Percentiles rank a stretch among this genome's conserved stretches.
Conservation (phyloP, 2,888 invertebrate genomes). For the Cantharis nigra region DNA sequence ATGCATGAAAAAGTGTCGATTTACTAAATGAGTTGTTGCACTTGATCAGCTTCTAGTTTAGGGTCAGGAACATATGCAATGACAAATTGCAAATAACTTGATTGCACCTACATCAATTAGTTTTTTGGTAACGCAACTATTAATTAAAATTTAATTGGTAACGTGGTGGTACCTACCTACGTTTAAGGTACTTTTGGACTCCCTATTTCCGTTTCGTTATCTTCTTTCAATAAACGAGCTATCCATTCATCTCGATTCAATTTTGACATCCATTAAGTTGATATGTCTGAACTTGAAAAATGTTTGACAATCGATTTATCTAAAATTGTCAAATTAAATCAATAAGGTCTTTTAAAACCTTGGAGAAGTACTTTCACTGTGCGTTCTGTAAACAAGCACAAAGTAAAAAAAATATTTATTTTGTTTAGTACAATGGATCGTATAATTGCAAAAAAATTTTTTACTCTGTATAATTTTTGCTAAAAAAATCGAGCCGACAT, state of each 20-base stretch:
- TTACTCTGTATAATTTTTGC: neutral
- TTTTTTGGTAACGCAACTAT: neutral
- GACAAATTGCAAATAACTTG: neutral
- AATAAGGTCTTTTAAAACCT: neutral
- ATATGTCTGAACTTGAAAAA: neutral
- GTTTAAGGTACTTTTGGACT: neutral
- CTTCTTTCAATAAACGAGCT: neutral
- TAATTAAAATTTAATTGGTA: neutral
- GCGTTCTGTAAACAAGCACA: neutral
- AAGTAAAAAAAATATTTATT: neutral
- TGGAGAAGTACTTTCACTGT: neutral
- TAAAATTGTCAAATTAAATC: neutral
- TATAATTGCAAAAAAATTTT: neutral
- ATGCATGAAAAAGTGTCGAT: conserved; percentile 29
- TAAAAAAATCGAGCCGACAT: neutral
- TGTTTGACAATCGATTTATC: neutral
- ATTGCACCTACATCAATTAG: neutral
- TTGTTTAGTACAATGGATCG: neutral
- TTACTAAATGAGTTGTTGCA: conserved; percentile 36
- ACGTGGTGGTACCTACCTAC: neutral
- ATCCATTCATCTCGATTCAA: neutral
- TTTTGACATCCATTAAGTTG: neutral
- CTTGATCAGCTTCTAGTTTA: conserved; percentile 34
- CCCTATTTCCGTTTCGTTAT: neutral
- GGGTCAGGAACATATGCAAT: conserved; percentile 21